Evolutionary conservation across 2,888 invertebrate species (phyloP), one percentile per base, ranked within the genome.

Genomic region (Rhyacophila evoluta): DNA sequence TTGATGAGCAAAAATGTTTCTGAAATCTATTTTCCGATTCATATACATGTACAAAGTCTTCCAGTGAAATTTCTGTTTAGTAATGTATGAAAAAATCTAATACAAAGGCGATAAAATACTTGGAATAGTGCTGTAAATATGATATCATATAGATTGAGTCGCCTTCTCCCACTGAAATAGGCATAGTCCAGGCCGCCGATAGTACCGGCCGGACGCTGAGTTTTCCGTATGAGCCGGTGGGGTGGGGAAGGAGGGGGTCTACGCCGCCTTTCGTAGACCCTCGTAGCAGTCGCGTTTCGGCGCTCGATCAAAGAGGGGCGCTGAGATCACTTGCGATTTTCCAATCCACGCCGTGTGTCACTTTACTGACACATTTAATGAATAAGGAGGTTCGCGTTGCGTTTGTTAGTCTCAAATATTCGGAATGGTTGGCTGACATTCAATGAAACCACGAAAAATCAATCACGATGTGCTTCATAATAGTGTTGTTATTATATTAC

Each of bases 231-330:
- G 55, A 19, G n/a, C n/a, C n/a, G n/a, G n/a, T n/a, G n/a, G n/a
- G n/a, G n/a, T n/a, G 55, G 55, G 55, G 55, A 19, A 2, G 10
- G 55, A 19, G 55, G 55, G 55, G 6, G 25, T 55, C 55, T 6
- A 55, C 55, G 55, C 8, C 55, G 55, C 55, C 5, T 19, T 55
- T 55, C 55, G 55, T 55, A 55, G 55, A 12, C 10, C 8, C 25
- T 55, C 55, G 55, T 25, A 55, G 55, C 55, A 55, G 55, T 55
- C 55, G 55, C 55, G 55, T 55, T 55, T 55, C 55, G 55, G 55
- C 55, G 55, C 55, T 55, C 55, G 55, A 25, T 55, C 55, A 8
- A 55, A 55, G 19, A 55, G 19, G 55, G 55, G 55, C 19, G 19
- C 55, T 15, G 19, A 19, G 55, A 19, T 10, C 19, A 19, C 19